Conservation (phyloP, 1,140 invertebrate species). For the Pararge aegeria region DNA sequence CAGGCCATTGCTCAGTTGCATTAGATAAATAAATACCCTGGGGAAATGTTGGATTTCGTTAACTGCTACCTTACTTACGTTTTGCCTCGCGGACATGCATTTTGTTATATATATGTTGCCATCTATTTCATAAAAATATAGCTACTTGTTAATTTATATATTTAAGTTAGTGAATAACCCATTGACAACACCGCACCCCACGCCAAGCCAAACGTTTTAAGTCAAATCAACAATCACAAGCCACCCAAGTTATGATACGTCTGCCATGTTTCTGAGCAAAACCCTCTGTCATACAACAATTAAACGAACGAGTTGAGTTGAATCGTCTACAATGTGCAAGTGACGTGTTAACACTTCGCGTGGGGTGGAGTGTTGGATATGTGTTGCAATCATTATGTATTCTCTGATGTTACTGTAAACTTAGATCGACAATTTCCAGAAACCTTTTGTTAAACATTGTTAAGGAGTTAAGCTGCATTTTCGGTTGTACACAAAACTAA, state of each 20-base stretch:
- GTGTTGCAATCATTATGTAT: background rate
- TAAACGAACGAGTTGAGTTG: too few relatives aligned
- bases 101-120: constrained; percentile 1
- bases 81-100: constrained; percentile 2
- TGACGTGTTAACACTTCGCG: too few relatives aligned
- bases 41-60: background rate
- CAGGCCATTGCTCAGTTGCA: constrained; percentile 67
- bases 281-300: too few relatives aligned
- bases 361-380: too few relatives aligned
- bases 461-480: too few relatives aligned
- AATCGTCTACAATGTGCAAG: too few relatives aligned
- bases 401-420: background rate
- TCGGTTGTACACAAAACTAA: too few relatives aligned
- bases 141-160: background rate
- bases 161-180: background rate
- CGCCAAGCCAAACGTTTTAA: too few relatives aligned
- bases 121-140: background rate
- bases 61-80: background rate
- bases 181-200: too few relatives aligned
- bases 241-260: too few relatives aligned
- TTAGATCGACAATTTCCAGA: background rate
- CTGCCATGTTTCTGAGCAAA: too few relatives aligned
- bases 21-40: background rate
- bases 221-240: too few relatives aligned
- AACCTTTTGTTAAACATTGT: background rate